phyloP scores from a whole-genome alignment of 1,140 invertebrate genomes.

The Drosophila malerkotliana region DNA sequence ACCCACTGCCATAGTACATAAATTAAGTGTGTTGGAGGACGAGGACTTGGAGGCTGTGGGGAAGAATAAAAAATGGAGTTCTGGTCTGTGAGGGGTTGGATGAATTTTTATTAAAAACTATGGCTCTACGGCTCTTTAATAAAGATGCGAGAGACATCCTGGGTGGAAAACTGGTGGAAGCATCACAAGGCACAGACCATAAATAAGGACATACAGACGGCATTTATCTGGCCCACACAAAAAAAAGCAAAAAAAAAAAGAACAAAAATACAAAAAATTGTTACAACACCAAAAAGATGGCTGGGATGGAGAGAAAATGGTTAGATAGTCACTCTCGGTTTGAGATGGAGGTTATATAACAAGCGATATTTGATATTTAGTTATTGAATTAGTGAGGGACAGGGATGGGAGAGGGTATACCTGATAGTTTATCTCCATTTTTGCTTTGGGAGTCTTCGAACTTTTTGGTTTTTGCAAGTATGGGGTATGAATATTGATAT shows the following conservation, averaged over 20 bases:
- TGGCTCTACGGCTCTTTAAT: conserved; percentile 66
- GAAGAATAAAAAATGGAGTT: conserved; percentile 11
- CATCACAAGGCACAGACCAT: conserved; percentile 56
- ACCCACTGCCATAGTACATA: conserved; percentile 63
- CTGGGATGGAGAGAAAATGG: no score
- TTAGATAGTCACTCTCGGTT: neutral
- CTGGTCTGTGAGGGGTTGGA: conserved; percentile 10
- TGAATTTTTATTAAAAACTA: conserved; percentile 78
- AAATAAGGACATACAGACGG: conserved; percentile 66
- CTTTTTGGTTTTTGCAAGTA: no score
- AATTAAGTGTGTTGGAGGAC: conserved; percentile 47
- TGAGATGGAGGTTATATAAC: conserved; percentile 25
- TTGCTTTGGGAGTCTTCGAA: no score
- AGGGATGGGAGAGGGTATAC: no score
- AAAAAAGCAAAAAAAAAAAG: neutral
- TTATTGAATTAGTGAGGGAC: no score
- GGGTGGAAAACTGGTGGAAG: conserved; percentile 2
- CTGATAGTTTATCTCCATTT: no score
- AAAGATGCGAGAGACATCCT: conserved; percentile 44
- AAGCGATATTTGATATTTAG: no score
- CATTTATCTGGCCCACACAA: conserved; percentile 33
- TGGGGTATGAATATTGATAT: no score
- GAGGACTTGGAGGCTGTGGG: neutral
- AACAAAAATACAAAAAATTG: conserved; percentile 1
- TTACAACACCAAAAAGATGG: conserved; percentile 2